phyloP scores from a whole-genome alignment of 64 coral and sea anemone genomes.

The Actinia tenebrosa region DNA sequence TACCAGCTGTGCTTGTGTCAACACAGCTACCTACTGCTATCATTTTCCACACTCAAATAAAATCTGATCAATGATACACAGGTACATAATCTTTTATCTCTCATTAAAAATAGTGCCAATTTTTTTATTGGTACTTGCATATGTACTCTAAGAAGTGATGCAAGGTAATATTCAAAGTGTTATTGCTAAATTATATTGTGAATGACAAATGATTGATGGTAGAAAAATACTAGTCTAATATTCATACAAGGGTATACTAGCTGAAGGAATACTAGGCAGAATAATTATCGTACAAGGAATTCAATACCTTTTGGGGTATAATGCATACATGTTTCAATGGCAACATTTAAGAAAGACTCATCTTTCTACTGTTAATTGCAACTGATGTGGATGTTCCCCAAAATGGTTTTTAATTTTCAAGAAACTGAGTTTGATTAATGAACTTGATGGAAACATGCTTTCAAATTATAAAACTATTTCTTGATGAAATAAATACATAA shows the following conservation, averaged over 20 bases:
- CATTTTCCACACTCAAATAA: too few relatives aligned
- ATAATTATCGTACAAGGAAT: neutral
- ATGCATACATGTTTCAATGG: neutral
- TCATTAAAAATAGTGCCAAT: neutral
- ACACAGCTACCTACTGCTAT: too few relatives aligned
- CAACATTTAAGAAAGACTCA: neutral
- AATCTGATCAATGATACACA: neutral
- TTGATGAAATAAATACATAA: constrained; percentile 2
- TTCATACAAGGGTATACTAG: neutral
- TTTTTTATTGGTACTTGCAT: neutral
- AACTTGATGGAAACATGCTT: neutral
- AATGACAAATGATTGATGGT: neutral
- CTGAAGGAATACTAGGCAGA: too few relatives aligned
- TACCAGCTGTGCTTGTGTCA: too few relatives aligned
- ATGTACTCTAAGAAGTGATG: neutral
- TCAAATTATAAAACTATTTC: constrained; percentile 10
- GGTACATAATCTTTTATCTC: neutral
- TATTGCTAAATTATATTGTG: neutral
- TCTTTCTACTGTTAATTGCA: neutral
- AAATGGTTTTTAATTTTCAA: neutral
- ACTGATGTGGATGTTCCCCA: neutral
- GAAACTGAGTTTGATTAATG: neutral
- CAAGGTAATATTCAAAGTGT: neutral
- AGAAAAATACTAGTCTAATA: neutral
- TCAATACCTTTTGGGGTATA: neutral